These are phyloP conservation scores for Limnothrissa miodon DNA, from an alignment of 2,113 vertebrate species.

Conservation along the genomic window DNA sequence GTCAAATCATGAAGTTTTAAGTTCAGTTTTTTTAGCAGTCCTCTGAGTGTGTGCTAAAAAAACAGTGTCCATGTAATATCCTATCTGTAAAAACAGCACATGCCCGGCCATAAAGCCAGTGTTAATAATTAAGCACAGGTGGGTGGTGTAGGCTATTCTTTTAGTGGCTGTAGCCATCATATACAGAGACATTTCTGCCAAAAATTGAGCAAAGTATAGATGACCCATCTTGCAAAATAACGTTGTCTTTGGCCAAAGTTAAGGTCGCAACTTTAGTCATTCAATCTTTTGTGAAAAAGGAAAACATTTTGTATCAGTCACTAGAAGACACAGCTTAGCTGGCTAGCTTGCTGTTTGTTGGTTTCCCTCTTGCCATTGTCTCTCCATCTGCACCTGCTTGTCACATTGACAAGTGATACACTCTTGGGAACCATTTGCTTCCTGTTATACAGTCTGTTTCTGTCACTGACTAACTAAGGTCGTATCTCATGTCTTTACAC, in stretches of 20 bases:
- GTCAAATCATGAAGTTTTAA: no score
- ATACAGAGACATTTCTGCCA: no score
- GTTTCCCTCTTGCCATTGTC: not conserved
- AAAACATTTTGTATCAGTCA: not conserved
- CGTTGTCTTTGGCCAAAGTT: not conserved
- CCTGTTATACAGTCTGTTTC: not conserved
- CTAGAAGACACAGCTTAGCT: not conserved
- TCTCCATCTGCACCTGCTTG: not conserved
- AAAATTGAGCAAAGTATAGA: no score
- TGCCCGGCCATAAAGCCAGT: no score
- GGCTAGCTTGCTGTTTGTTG: not conserved
- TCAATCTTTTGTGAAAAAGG: not conserved
- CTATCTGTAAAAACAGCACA: no score
- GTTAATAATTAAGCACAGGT: no score
- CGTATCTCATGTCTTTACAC: not conserved
- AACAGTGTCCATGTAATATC: no score
- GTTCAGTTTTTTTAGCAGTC: no score
- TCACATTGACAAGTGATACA: slow-evolving; percentile 4
- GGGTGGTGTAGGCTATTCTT: no score
- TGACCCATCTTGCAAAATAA: no score
- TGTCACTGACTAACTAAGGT: not conserved
- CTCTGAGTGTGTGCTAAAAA: no score
- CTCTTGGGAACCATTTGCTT: not conserved
- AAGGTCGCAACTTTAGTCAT: not conserved
- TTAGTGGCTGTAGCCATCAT: no score